Conservation (phyloP, 2,888 invertebrate species). For the Himalopsyche tibetana region DNA sequence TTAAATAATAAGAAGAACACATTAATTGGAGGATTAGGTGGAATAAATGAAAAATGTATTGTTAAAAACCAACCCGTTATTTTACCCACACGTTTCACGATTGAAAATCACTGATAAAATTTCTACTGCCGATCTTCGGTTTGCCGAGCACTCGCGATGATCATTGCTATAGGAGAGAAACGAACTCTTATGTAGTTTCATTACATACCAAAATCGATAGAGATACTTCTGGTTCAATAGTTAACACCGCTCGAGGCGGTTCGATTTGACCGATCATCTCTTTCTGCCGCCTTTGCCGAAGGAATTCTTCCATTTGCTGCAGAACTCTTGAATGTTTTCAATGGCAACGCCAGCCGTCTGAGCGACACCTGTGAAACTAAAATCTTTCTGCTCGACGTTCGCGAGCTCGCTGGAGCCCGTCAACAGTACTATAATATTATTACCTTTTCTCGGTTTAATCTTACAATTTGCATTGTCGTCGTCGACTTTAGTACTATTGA, state of each 20-base stretch:
- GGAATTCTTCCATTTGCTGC: constrained; percentile 89
- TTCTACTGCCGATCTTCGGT: not conserved
- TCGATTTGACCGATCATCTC: constrained; percentile 71
- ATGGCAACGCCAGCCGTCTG: constrained; percentile 88
- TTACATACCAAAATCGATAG: constrained; percentile 27
- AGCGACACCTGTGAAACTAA: constrained; percentile 87
- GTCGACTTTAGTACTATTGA: constrained; percentile 71
- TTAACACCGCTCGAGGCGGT: constrained; percentile 28
- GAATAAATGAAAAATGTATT: constrained; percentile 41
- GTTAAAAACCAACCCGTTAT: not conserved
- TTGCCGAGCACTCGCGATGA: constrained; percentile 47
- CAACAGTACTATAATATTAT: constrained; percentile 84
- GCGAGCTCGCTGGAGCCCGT: constrained; percentile 78
- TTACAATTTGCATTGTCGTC: constrained; percentile 68
- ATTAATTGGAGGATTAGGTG: not conserved
- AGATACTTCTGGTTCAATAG: not conserved
- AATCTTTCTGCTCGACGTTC: constrained; percentile 78
- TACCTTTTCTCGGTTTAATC: constrained; percentile 2
- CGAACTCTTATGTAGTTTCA: constrained; percentile 6
- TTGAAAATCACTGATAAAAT: not conserved
- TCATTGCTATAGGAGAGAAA: constrained; percentile 6
- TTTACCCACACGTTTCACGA: not conserved
- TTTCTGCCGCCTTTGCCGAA: constrained; percentile 75
- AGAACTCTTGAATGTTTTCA: constrained; percentile 89
- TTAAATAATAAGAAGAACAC: not conserved